Conservation (phyloP, 2,113 vertebrate genomes). For the Dipodomys merriami region DNA sequence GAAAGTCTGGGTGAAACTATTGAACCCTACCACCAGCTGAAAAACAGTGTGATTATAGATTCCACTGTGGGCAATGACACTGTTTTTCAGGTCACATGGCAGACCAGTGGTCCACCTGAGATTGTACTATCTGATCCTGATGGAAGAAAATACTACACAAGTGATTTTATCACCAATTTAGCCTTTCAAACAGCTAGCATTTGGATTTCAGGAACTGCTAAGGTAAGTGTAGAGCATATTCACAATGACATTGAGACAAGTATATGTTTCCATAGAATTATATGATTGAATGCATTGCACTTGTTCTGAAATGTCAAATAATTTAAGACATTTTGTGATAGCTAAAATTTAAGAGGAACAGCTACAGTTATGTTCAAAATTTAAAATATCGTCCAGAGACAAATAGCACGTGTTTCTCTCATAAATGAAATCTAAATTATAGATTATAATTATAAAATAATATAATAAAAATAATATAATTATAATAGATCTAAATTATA, state of each 20-base stretch:
- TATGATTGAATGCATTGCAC: background rate
- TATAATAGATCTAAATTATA: no score
- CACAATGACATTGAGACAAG: background rate
- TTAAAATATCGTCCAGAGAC: background rate
- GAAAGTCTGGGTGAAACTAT: conserved; percentile 75
- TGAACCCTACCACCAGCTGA: conserved; percentile 60
- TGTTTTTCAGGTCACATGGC: conserved; percentile 82
- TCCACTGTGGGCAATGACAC: conserved; percentile 83
- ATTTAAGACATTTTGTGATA: background rate
- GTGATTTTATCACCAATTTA: conserved; percentile 65
- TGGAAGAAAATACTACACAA: conserved; percentile 74
- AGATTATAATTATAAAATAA: no score
- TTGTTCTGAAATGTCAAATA: background rate
- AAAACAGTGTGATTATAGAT: conserved; percentile 79
- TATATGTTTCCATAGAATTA: background rate
- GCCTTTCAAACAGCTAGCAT: conserved; percentile 71
- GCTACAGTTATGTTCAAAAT: background rate
- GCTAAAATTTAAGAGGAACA: conserved; percentile 16
- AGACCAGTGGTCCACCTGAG: conserved; percentile 58
- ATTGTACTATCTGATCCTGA: conserved; percentile 77
- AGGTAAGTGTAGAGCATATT: conserved; percentile 72
- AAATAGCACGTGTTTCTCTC: no score
- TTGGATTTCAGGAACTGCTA: conserved; percentile 79
- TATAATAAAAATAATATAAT: no score
- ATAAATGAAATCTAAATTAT: no score